These are phyloP conservation scores for Pantala flavescens DNA, from an alignment of 1,140 invertebrate species.

Conservation along the genomic window DNA sequence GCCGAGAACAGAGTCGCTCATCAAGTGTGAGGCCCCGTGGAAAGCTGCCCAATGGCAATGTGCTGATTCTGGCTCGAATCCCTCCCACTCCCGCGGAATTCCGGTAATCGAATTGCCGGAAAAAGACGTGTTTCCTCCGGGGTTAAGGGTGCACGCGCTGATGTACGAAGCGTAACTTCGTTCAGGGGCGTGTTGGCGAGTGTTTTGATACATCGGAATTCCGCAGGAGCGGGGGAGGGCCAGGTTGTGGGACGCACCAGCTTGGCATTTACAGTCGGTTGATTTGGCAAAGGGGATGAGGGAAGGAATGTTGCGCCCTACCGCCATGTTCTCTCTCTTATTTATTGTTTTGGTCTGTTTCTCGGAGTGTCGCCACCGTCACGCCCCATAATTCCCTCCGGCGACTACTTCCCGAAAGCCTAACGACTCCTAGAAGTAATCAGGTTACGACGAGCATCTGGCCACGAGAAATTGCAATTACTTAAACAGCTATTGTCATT, in stretches of 20 bases:
- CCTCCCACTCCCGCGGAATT: neutral
- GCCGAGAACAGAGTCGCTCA: neutral
- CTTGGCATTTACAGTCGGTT: too few relatives aligned
- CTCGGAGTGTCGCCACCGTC: too few relatives aligned
- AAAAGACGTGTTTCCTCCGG: neutral
- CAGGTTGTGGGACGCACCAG: neutral
- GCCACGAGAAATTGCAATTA: conserved; percentile 1
- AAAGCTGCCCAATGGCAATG: neutral
- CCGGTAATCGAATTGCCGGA: conserved; percentile 3
- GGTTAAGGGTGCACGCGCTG: neutral
- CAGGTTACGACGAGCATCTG: neutral
- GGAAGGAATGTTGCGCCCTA: too few relatives aligned
- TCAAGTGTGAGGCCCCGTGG: neutral
- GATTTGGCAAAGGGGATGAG: too few relatives aligned
- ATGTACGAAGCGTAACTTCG: neutral
- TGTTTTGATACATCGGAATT: too few relatives aligned
- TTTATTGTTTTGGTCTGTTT: too few relatives aligned
- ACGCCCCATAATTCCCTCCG: neutral
- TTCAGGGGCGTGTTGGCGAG: too few relatives aligned
- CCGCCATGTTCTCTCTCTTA: too few relatives aligned
- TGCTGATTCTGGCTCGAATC: neutral
- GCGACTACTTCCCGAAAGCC: neutral
- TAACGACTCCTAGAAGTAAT: neutral
- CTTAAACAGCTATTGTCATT: neutral
- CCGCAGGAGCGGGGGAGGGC: neutral